Base-by-base conservation (phyloP, 2,888 invertebrate species). In the Thecocarcelia acutangulata region DNA sequence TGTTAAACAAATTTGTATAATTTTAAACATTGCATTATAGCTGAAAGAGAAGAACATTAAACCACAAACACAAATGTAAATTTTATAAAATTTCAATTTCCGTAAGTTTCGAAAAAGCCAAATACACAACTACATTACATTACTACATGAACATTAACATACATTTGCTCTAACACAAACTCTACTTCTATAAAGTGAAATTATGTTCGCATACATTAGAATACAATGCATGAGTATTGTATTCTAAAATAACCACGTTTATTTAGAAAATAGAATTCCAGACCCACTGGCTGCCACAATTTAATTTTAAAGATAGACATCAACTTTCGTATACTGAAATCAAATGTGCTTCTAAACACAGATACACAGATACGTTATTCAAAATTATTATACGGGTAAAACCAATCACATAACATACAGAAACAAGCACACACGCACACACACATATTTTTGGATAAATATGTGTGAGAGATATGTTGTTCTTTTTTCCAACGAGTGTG, bases 21-120 rank as follows among this genome's bases (percentile, higher is more conserved):
- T 82, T 78, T 74, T 70, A 56, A 70, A 52, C 74, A 69, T 61
- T 42, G 33, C 37, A 68, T 59, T 59, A 44, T 19, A 68, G 17
- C 19, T 48, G 1, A 44, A 73, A 75, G 58, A 59, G 66, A 66
- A 59, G 54, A 69, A 54, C 48, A 74, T 74, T 82, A 54, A 66
- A 68, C 68, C 66, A 73, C 72, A 76, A 69, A 59, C 68, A 37
- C 72, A 75, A 72, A 78, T 75, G 70, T 42, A 78, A 72, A 82
- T 78, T 78, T 70, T 78, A 78, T 78, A 75, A 78, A 74, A 70
- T 78, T 78, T 82, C 59, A 82, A 82, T 82, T 82, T 82, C 82
- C 78, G 82, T 66, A 78, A 56, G 50, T 69, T 54, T 37, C 44
- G 13, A 40, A 80, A n/a, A 40, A 33, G 33, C 33, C 28, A 28